Evolutionary conservation across 2,888 invertebrate genomes (phyloP), one percentile per base, ranked within the genome.

Genomic region (Aplocera efformata): DNA sequence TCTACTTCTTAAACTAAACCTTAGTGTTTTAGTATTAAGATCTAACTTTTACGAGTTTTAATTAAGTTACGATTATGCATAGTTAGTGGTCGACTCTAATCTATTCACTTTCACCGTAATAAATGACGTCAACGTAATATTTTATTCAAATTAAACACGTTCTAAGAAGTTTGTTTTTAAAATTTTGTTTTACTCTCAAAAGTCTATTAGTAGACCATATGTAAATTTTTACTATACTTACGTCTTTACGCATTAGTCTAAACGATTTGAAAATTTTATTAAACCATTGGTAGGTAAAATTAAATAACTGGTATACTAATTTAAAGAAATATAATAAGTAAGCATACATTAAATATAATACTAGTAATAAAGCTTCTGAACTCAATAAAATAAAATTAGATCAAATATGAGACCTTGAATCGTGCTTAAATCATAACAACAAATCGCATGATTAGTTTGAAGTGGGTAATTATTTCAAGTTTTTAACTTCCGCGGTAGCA

Each of bases 351-450:
- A 2, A 17, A 17, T 17, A 17, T 17, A 17, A 3, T 17, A 17
- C 13, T 3, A 17, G 13, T 17, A 17, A 17, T 17, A 17, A 17
- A 17, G 3, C 13, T 17, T 17, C 36, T 34, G 29, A 48, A 58
- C 51, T 56, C 42, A 3, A 38, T 32, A 42, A 7, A 20, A 46
- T 45, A 42, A 35, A 65, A 64, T 44, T 61, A 37, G 58, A 58
- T 44, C 61, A 52, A 39, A 46, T 11, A 37, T 28, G 6, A 9
- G 28, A 31, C 60, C 60, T 63, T 60, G 54, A 50, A 17, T 22
- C 24, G 32, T 42, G 35, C 37, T 44, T 43, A 42, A 32, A 40
- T 35, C 38, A 42, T 22, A 45, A 42, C 30, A 28, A 39, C 31
- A 51, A 48, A 48, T 42, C 37, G 40, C 44, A 42, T 54, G 50